Conservation (phyloP, 1,140 invertebrate species). For the Vanessa atalanta region DNA sequence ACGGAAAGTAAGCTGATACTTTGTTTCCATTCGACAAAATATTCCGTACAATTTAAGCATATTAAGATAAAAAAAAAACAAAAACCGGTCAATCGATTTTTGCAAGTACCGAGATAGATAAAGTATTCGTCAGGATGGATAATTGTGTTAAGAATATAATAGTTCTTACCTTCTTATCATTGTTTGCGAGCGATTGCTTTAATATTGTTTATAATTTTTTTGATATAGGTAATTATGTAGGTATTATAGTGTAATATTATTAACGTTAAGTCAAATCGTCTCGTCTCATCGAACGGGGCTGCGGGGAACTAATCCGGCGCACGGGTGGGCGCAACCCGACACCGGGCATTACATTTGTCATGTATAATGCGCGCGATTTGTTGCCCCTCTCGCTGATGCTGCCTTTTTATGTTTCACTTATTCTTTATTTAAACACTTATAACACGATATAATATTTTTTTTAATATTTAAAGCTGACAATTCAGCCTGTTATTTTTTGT, state of each 20-base stretch:
- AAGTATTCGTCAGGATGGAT: background rate
- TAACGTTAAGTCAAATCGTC: background rate
- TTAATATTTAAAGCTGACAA: background rate
- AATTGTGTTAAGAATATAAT: background rate
- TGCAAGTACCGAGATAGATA: background rate
- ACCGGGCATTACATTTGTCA: slow-evolving; percentile 79
- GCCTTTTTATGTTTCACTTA: slow-evolving; percentile 70
- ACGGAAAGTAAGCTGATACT: slow-evolving; percentile 68
- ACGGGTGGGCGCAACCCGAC: slow-evolving; percentile 77
- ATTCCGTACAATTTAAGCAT: background rate
- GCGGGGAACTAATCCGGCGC: slow-evolving; percentile 73
- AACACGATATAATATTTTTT: slow-evolving; percentile 53
- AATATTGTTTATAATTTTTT: too few species aligned
- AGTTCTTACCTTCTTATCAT: too few species aligned
- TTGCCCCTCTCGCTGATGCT: slow-evolving; percentile 59
- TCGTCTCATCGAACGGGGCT: slow-evolving; percentile 1
- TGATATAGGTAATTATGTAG: too few species aligned
- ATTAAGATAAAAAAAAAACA: background rate
- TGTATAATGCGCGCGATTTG: slow-evolving; percentile 79
- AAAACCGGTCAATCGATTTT: background rate
- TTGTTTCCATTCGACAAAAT: slow-evolving; percentile 30
- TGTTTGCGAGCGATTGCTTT: too few species aligned
- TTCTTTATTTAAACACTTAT: slow-evolving; percentile 74
- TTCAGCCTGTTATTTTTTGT: background rate
- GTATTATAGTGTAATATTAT: background rate